Percentiles rank a stretch among this genome's conserved stretches.
These are phyloP conservation scores for Zosterops borbonicus DNA, from an alignment of 2,113 vertebrate genomes.

Conservation along the genomic window DNA sequence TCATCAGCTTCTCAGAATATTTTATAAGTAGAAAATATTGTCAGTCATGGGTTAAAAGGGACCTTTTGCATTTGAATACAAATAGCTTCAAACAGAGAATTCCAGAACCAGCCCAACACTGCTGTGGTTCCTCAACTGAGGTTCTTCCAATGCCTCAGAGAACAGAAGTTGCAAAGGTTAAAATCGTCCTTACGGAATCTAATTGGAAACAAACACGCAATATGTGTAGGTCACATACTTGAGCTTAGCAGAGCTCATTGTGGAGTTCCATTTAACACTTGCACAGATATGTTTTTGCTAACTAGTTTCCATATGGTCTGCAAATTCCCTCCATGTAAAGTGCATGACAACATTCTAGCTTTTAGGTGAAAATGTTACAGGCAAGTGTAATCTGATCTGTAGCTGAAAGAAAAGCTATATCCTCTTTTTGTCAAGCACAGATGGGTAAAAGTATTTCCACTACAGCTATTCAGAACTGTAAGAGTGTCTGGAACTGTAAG, in stretches of 20 bases:
- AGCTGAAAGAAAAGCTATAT: background rate
- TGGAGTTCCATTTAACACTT: constrained; percentile 39
- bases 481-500: background rate
- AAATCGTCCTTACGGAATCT: background rate
- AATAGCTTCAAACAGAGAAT: background rate
- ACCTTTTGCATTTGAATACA: background rate
- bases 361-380: constrained; percentile 56
- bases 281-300: constrained; percentile 32
- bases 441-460: constrained; percentile 18
- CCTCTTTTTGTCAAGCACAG: constrained; percentile 8
- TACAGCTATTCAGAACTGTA: background rate
- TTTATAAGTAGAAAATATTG: background rate
- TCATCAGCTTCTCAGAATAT: background rate
- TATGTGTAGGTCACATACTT: constrained; percentile 10
- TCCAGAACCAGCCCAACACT: background rate
- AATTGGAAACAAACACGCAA: constrained; percentile 35
- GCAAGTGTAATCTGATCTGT: constrained; percentile 28
- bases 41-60: background rate
- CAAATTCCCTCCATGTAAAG: constrained; percentile 30
- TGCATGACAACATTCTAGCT: constrained; percentile 30
- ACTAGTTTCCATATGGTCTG: constrained; percentile 49
- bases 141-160: background rate
- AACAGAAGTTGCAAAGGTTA: constrained; percentile 35
- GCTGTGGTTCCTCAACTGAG: background rate
- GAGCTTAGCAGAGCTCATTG: background rate